Evolutionary conservation across 2,797 vertebrate genomes (phyloP), one percentile per base, ranked within the genome.

Genomic region (Xerus rutilus): DNA sequence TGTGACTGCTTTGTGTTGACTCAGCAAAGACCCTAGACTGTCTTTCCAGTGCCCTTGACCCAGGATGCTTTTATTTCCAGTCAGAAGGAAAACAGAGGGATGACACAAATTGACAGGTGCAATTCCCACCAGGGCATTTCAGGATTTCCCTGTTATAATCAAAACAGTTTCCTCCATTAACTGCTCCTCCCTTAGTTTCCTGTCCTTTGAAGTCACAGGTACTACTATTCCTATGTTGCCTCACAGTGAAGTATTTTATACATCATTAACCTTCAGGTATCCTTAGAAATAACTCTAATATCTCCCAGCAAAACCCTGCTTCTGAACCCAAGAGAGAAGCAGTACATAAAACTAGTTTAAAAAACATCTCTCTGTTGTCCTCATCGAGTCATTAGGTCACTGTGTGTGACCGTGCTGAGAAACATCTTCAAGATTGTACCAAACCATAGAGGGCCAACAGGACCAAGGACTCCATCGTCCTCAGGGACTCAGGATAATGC

Each of bases 231-330:
- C 43, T 28, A 47, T 49, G 23, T 10, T 81, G 8, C 49, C 52
- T n/a, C 45, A 39, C 25, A 47, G 65, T 82, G 67, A 77, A 54
- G 7, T 30, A 49, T 67, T 76, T 93, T 74, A 54, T 78, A 69
- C 86, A 65, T 89, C 35, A 73, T n/a, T 94, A 93, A 64, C 57
- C n/a, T n/a, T 64, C 17, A 10, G 69, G 69, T n/a, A 54, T 8
- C 62, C 39, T 89, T 91, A 93, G 64, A 92, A 93, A 88, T 39
- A 79, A 86, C 13, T 28, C 52, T 73, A 78, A 83, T 67, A 59
- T 85, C 39, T 94, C 89, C 64, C 54, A 85, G 32, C 39, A 78
- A 95, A 93, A 74, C 25, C 12, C n/a, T 76, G 28, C 32, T 89
- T 82, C 25, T 52, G 70, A 91, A 25, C 49, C 32, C 77, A 83